Conservation (phyloP, 2,797 vertebrate species). For the Apodemus agrarius region DNA sequence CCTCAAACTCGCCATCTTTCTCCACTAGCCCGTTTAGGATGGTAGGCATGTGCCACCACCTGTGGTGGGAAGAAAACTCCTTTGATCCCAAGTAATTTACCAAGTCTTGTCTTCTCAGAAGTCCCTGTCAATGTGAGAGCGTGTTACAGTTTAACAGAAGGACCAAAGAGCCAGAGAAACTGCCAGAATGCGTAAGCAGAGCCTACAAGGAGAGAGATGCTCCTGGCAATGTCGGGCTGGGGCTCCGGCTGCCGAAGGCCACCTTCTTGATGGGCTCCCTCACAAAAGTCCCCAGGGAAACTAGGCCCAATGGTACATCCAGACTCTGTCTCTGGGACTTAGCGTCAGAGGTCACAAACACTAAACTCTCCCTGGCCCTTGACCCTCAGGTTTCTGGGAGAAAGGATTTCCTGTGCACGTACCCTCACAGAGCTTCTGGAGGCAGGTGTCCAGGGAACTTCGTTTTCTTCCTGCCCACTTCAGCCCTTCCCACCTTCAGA, state of each 20-base stretch:
- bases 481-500: conserved; percentile 33
- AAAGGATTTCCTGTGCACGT: background rate
- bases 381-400: background rate
- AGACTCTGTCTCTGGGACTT: background rate
- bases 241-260: background rate
- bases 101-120: conserved; percentile 8
- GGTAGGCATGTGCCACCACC: background rate
- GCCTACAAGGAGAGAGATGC: background rate
- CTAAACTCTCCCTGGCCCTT: background rate
- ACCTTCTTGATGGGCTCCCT: background rate
- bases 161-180: conserved; percentile 27
- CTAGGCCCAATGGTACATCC: background rate
- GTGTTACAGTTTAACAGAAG: background rate
- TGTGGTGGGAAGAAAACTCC: background rate
- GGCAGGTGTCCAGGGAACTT: background rate
- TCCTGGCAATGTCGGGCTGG: background rate
- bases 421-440: conserved; percentile 31
- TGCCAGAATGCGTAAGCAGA: background rate
- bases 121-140: background rate
- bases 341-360: background rate
- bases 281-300: background rate
- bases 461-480: conserved; percentile 36
- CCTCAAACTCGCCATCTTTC: background rate
- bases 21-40: background rate
- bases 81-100: background rate